A percentile compares a stretch with the other conserved stretches of the same genome.
Evolutionary conservation across 2,797 vertebrate species (phyloP).

Genomic region (Ambastaia sidthimunki): DNA sequence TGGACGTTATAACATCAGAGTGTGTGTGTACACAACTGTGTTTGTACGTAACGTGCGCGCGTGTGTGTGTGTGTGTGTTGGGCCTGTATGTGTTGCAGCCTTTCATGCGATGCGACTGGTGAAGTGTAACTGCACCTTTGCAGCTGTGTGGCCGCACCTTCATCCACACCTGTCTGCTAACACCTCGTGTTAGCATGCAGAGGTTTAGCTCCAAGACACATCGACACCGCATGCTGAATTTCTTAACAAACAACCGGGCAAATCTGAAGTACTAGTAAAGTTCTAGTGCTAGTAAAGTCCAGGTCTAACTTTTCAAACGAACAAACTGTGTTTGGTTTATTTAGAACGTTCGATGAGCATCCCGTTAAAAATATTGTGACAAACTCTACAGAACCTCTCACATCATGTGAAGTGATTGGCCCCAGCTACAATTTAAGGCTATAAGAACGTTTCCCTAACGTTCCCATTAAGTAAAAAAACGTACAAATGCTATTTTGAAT

Average conservation of each 20-base stretch:
- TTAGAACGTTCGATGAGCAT: background rate
- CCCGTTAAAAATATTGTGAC: background rate
- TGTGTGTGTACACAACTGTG: background rate
- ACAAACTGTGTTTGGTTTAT: background rate
- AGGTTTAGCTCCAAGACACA: background rate
- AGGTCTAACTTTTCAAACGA: background rate
- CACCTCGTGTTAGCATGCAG: constrained; percentile 24
- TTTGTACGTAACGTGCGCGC: background rate
- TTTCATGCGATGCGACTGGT: constrained; percentile 29
- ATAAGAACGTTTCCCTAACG: background rate
- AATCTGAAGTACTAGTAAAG: background rate
- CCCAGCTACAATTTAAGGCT: background rate
- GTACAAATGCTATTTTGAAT: too few species aligned
- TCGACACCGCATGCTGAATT: background rate
- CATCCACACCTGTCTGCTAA: constrained; percentile 34
- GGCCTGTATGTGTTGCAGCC: background rate
- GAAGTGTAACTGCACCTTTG: constrained; percentile 47
- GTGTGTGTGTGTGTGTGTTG: background rate
- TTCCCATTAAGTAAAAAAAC: too few species aligned
- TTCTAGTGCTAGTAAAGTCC: background rate
- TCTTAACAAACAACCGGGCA: background rate
- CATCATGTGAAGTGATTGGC: background rate
- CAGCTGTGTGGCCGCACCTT: constrained; percentile 51
- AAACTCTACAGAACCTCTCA: background rate
- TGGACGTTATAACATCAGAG: constrained; percentile 37